Evolutionary conservation across 1,140 invertebrate species (phyloP), one percentile per base, ranked within the genome.

Genomic region (Geopemphigus sp.): DNA sequence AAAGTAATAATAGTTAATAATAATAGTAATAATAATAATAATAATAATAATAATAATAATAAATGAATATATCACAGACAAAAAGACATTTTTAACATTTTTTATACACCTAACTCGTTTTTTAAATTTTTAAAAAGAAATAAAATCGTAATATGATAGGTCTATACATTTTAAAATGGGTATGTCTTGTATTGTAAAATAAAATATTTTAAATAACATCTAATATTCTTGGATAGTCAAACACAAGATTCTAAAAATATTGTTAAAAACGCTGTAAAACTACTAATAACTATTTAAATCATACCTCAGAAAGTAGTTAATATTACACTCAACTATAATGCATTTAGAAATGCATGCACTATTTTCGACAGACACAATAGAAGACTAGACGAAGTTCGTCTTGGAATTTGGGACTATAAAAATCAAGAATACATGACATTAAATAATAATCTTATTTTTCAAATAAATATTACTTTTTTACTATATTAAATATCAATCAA

Each of bases 61-160:
- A 63, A 78, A 78, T 78, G 74, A 78, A 78, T 39, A 78, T 78
- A 78, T 78, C 74, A 78, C 74, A 78, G 74, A 78, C 74, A 78
- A 78, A 76, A 78, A 78, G 74, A 78, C 74, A 78, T 47, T 78
- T n/a, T 76, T 26, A 78, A 78, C 73, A 78, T 78, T 57, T 76
- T 76, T 78, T 50, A 57, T 57, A 78, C 74, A 59, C 32, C 53
- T 74, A 74, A 73, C 70, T 73, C 39, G 53, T 59, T 57, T 12
- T 74, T 78, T 22, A n/a, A n/a, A 59, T 39, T 50, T 26, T 63
- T 63, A 63, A 78, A 78, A 76, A 63, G n/a, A 68, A 19, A 78
- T 19, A 78, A 19, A 63, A 14, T 61, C 22, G 32, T 59, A 50
- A 78, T 15, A 32, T 17, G 8, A 76, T 57, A 78, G 22, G 39